Base-by-base conservation (phyloP, 2,888 invertebrate species). In the Pyrochroa serraticornis region DNA sequence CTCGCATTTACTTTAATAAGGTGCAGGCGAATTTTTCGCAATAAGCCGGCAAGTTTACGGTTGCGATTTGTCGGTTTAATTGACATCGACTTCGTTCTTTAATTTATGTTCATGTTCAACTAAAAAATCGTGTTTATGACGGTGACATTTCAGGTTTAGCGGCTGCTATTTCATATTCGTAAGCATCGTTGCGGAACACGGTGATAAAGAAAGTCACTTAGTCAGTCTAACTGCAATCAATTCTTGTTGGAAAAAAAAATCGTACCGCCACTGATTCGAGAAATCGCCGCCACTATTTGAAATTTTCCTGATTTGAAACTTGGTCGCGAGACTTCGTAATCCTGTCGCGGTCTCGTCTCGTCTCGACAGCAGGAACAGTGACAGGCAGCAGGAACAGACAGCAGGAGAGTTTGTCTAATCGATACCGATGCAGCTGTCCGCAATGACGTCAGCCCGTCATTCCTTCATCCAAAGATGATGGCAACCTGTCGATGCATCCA, bases 371-470 rank as follows among this genome's bases (percentile, higher is more conserved):
- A 56, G 57, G 41, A 75, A 75, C 75, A 75, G 49, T 54, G 58
- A 58, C 60, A 60, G 57, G 42, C 63, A 60, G 59, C 58, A 63
- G 60, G 57, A 75, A 76, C 76, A 75, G 74, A 63, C 71, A 69
- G 65, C 57, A 60, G 60, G 63, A 62, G 58, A 62, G 50, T 58
- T 58, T 58, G 58, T 70, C 76, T 75, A 76, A 78, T 78, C 78
- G 77, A 78, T 77, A 77, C 68, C 73, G 72, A 75, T 77, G 78
- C 76, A 75, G 77, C 77, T 78, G 78, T 78, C 78, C 77, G 78
- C 78, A 78, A 73, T 78, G 78, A 78, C 78, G 78, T 77, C 78
- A 77, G 67, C 67, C 61, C 70, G 66, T 73, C 72, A 73, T 68
- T 63, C 66, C 63, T 58, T 55, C 57, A 46, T 42, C 43, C 45